Evolutionary conservation across 37 sponge, comb jelly and placozoan genomes (phyloP).

Genomic region (Mnemiopsis leidyi): DNA sequence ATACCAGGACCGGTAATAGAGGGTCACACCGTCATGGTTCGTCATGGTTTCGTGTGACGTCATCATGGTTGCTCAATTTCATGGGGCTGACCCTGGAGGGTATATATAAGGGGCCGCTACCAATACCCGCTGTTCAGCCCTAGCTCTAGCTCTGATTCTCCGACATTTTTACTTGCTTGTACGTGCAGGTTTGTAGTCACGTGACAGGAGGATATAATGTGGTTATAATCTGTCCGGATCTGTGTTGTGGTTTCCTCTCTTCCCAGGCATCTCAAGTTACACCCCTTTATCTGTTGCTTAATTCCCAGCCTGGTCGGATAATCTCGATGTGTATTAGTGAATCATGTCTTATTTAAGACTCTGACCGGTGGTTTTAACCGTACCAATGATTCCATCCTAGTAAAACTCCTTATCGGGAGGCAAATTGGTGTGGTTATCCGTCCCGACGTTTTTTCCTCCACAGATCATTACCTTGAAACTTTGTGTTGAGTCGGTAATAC

Average conservation of each 20-base stretch:
- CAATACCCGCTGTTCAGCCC: no score
- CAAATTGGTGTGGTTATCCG: no score
- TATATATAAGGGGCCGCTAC: no score
- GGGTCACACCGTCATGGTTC: background rate
- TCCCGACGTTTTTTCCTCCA: no score
- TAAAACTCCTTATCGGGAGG: no score
- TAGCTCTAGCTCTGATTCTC: no score
- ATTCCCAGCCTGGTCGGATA: background rate
- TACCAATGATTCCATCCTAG: background rate
- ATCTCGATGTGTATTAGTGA: background rate
- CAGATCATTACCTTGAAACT: no score
- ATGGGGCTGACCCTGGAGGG: no score
- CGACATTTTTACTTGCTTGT: no score
- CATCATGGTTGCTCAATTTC: background rate
- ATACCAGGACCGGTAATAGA: background rate
- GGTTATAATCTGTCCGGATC: background rate
- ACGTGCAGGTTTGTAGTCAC: background rate
- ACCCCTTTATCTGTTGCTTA: background rate
- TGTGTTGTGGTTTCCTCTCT: background rate
- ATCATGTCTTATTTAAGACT: background rate
- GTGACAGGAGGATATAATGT: background rate
- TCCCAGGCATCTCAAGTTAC: background rate
- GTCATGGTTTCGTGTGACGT: background rate
- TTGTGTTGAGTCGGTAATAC: no score
- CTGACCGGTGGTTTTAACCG: background rate